Base-by-base conservation (phyloP, 1,140 invertebrate species). In the Leptestheria dahalacensis region DNA sequence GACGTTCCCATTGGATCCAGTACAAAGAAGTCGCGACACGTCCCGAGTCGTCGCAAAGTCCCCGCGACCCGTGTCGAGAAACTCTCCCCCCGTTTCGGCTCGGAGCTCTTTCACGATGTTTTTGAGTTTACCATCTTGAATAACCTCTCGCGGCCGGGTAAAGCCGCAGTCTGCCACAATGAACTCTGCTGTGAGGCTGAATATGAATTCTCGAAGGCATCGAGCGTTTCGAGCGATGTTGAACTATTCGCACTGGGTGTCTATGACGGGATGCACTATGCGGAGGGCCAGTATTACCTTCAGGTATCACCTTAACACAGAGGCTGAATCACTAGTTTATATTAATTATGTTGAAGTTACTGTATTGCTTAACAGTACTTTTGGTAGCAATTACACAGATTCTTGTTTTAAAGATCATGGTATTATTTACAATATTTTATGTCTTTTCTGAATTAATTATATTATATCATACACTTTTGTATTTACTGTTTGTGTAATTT, bases 281-380 rank as follows among this genome's bases (percentile, higher is more conserved):
- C 26, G 4, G 48, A 59, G 48, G 57, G 57, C 46, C 57, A 57
- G 57, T 59, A 59, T 24, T 59, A 47, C 47, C 26, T 59, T 24
- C 46, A 59, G 18, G 20, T 59, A 23, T 49, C n/a, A n/a, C n/a
- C n/a, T n/a, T n/a, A n/a, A n/a, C n/a, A n/a, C n/a, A n/a, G n/a
- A n/a, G n/a, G n/a, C n/a, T n/a, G n/a, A n/a, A n/a, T n/a, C n/a
- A n/a, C n/a, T n/a, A n/a, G n/a, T n/a, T n/a, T n/a, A n/a, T n/a
- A n/a, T n/a, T n/a, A n/a, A n/a, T n/a, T n/a, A n/a, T n/a, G n/a
- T n/a, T n/a, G n/a, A n/a, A n/a, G n/a, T n/a, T n/a, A n/a, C n/a
- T n/a, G n/a, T n/a, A n/a, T n/a, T n/a, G n/a, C n/a, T n/a, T n/a
- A n/a, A n/a, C n/a, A n/a, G n/a, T n/a, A n/a, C n/a, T n/a, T n/a